Base-by-base conservation (phyloP, 2,113 vertebrate genomes). In the Protobothrops flavoviridis region DNA sequence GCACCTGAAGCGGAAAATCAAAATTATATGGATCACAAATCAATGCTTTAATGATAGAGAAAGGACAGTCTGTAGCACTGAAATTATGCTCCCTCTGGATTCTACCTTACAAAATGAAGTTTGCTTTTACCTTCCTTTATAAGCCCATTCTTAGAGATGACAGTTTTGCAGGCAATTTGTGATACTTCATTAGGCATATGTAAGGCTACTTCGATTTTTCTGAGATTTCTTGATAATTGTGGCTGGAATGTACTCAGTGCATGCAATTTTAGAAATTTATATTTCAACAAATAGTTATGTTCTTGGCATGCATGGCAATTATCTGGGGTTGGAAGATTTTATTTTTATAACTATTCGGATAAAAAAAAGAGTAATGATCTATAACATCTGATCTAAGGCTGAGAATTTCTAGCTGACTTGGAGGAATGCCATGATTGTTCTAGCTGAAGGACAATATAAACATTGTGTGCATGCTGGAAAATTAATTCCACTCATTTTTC, bases 181-280 rank as follows among this genome's bases (percentile, higher is more conserved):
- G 85, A 87, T 64, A 61, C 26, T 87, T 92, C 45, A 92, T 87
- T 87, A 64, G 45, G 91, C 56, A 87, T 24, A 64, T 87, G 26
- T 61, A 64, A 92, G 59, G 57, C 29, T 45, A 39, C 33, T 91
- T 91, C 45, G 23, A 85, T 91, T 91, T 86, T 91, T 43, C 53
- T n/a, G 33, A 92, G 43, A 61, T 74, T 23, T 52, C 85, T 33
- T 61, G 85, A 61, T 57, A 85, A 33, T 86, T 91, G 43, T 90
- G 9, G 57, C 91, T 89, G 88, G 90, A 90, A 92, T 0, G 3
- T 0, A 91, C 33, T 3, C 29, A 52, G 0, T 57, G 29, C 9
- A 81, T 92, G 56, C 29, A 1, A 10, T 17, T 56, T 57, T 15
- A 13, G 85, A 94, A 55, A 86, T 50, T 0, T 91, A 45, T 9